phyloP scores from a whole-genome alignment of 1,140 invertebrate genomes.

The Arion vulgaris region DNA sequence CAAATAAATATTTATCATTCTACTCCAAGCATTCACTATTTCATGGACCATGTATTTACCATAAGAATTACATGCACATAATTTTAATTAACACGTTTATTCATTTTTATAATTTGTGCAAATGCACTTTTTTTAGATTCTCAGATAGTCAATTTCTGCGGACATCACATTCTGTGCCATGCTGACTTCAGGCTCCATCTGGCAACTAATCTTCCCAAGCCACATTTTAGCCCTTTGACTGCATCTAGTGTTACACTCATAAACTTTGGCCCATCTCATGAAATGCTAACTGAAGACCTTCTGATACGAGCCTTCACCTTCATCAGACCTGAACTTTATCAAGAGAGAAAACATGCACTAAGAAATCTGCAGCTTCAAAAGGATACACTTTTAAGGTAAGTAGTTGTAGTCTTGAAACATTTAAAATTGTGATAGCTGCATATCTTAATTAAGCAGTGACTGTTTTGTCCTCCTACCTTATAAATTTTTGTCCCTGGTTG shows the following conservation, averaged over 20 bases:
- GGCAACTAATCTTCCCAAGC: slow-evolving; percentile 61
- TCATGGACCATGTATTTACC: too few species aligned
- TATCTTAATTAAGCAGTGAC: not conserved
- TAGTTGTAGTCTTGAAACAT: too few species aligned
- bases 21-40: too few species aligned
- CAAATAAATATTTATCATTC: too few species aligned
- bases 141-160: slow-evolving; percentile 68
- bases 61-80: too few species aligned
- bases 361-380: slow-evolving; percentile 62
- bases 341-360: slow-evolving; percentile 54
- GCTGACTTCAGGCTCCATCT: slow-evolving; percentile 67
- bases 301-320: slow-evolving; percentile 66
- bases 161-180: slow-evolving; percentile 66
- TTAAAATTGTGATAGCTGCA: not conserved
- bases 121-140: slow-evolving; percentile 54
- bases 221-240: slow-evolving; percentile 62
- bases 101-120: too few species aligned
- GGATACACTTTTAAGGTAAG: slow-evolving; percentile 54
- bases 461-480: not conserved
- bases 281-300: slow-evolving; percentile 68
- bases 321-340: slow-evolving; percentile 63
- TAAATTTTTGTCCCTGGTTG: too few species aligned
- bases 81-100: too few species aligned
- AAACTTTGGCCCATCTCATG: slow-evolving; percentile 68
- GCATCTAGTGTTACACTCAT: slow-evolving; percentile 65